Conservation (phyloP, 2,888 invertebrate species). For the Allophyes oxyacanthae region DNA sequence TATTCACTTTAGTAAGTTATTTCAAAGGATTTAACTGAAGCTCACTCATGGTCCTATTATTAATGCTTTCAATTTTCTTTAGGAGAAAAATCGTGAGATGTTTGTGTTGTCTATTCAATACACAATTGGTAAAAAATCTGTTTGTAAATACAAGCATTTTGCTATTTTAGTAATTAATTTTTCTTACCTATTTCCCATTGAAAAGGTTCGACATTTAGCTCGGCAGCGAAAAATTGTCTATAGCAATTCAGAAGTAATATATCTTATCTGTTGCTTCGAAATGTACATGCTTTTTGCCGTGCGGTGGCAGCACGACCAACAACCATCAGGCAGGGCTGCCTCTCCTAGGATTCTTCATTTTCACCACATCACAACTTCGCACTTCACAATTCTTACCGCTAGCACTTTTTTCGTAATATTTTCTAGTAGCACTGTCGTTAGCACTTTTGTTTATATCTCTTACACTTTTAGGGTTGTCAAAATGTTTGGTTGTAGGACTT, state of each 20-base stretch:
- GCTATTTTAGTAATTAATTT: no score
- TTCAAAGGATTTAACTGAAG: constrained; percentile 4
- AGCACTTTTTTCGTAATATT: constrained; percentile 41
- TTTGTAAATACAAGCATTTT: no score
- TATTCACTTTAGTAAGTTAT: constrained; percentile 7
- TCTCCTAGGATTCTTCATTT: constrained; percentile 58
- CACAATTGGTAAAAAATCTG: no score
- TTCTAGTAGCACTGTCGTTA: constrained; percentile 33
- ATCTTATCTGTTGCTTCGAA: constrained; percentile 82
- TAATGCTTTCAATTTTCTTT: constrained; percentile 4
- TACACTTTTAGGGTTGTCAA: constrained; percentile 38
- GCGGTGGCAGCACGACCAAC: constrained; percentile 79
- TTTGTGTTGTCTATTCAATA: no score
- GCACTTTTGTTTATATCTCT: constrained; percentile 30
- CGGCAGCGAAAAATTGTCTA: constrained; percentile 35
- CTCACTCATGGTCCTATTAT: background rate
- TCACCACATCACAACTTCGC: constrained; percentile 55
- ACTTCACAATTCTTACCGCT: constrained; percentile 51
- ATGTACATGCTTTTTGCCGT: constrained; percentile 84
- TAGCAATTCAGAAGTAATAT: constrained; percentile 77
- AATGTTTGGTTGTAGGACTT: constrained; percentile 27
- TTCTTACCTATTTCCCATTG: no score
- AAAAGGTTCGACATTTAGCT: constrained; percentile 48
- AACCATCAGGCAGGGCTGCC: constrained; percentile 81
- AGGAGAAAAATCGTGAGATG: background rate